Conservation (phyloP, 2,113 vertebrate genomes). For the Hiodon tergisus region DNA sequence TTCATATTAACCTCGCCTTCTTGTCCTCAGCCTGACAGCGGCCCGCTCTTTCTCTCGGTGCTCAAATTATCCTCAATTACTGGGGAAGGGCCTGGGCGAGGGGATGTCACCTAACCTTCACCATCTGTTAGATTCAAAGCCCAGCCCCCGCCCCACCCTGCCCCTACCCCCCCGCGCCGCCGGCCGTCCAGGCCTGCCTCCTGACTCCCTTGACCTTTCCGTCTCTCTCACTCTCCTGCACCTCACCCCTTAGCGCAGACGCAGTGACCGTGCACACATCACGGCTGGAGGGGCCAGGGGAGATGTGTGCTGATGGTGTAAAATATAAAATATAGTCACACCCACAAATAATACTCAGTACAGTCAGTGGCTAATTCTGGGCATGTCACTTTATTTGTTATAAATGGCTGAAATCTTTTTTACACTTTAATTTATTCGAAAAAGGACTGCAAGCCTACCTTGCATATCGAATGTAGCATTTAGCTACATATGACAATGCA, state of each 20-base stretch:
- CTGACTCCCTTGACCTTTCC: slow-evolving; percentile 74
- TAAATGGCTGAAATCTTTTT: too few relatives aligned
- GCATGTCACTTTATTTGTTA: too few relatives aligned
- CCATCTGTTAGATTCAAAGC: slow-evolving; percentile 94
- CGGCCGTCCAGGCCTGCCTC: slow-evolving; percentile 69
- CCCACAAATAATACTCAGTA: too few relatives aligned
- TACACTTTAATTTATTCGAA: too few relatives aligned
- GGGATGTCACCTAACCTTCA: slow-evolving; percentile 96
- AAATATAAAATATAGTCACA: too few relatives aligned
- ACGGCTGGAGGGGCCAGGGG: slow-evolving; percentile 38
- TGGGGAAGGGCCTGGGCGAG: slow-evolving; percentile 83
- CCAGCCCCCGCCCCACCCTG: slow-evolving; percentile 24
- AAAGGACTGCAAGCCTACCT: too few relatives aligned
- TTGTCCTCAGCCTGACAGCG: slow-evolving; percentile 78
- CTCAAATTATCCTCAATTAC: slow-evolving; percentile 98
- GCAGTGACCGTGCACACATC: slow-evolving; percentile 37
- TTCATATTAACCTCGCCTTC: slow-evolving; percentile 88
- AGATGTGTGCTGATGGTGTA: too few relatives aligned
- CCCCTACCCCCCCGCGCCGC: slow-evolving; percentile 44
- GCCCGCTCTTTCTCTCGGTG: slow-evolving; percentile 85
- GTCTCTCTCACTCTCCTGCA: slow-evolving; percentile 53
- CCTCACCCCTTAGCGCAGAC: slow-evolving; percentile 45
- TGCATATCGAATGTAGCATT: too few relatives aligned
- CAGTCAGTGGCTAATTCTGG: too few relatives aligned
- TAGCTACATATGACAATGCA: too few relatives aligned